phyloP scores from a whole-genome alignment of 2,888 invertebrate genomes.

The Scotopteryx bipunctaria region DNA sequence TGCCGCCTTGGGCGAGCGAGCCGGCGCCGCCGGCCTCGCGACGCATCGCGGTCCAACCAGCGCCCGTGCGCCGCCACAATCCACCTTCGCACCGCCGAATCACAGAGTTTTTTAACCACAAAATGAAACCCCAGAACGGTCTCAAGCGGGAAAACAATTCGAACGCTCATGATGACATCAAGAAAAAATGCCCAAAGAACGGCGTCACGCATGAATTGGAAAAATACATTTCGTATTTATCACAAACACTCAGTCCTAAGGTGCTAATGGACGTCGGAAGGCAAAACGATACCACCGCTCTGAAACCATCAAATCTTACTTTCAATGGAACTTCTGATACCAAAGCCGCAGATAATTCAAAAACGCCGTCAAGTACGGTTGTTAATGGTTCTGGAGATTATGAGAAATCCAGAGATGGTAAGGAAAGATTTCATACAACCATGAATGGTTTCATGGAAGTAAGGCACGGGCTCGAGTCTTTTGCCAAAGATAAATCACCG shows the following conservation, averaged over 20 bases:
- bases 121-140: conserved; percentile 87
- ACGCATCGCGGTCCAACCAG: conserved; percentile 70
- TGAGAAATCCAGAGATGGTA: conserved; percentile 56
- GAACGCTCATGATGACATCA: conserved; percentile 61
- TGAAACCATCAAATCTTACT: conserved; percentile 44
- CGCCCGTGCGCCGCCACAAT: conserved; percentile 61
- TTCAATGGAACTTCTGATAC: conserved; percentile 47
- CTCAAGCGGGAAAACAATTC: conserved; percentile 71
- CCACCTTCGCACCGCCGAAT: conserved; percentile 88
- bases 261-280: conserved; percentile 73
- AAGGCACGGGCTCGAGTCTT: conserved; percentile 56
- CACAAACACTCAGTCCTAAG: conserved; percentile 77
- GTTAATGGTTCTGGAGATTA: conserved; percentile 60
- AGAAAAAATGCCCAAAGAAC: conserved; percentile 75
- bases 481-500: conserved; percentile 54
- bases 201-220: conserved; percentile 76
- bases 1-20: conserved; percentile 79
- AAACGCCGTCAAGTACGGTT: conserved; percentile 47
- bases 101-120: conserved; percentile 92
- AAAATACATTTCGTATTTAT: conserved; percentile 78
- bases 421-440: conserved; percentile 55
- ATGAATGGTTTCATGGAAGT: conserved; percentile 73
- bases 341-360: conserved; percentile 56
- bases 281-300: conserved; percentile 53
- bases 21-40: conserved; percentile 74